Evolutionary conservation across 2,888 invertebrate genomes (phyloP), one percentile per base, ranked within the genome.

Genomic region (Microplitis deprimator): DNA sequence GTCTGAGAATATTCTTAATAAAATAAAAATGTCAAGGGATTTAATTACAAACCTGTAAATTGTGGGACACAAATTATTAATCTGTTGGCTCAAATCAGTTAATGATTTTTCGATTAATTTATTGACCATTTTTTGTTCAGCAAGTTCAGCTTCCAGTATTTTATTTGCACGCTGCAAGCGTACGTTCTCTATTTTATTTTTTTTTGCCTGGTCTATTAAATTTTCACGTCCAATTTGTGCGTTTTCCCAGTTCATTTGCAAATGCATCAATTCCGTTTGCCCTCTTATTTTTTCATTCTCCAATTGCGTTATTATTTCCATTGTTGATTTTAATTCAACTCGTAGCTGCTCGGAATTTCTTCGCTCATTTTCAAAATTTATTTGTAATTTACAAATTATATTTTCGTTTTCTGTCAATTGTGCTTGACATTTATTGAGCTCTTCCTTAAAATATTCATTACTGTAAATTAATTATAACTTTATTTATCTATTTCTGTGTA

Each of bases 271-370:
- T 39, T 87, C 83, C 17, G 82, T 80, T 73, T 83, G 83, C 60
- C 79, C 73, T 5, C 81, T 82, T 2, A 80, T 80, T 72, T 84
- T 87, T 67, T 88, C 87, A 41, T 86, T 84, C 74, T 88, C 86
- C 8, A 86, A 77, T 4, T 79, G 76, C n/a, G 80, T 82, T 7
- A 82, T 80, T 4, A 82, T 77, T 75, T 84, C 83, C 17, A 80
- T 68, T 0, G 84, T 77, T 10, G 83, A 78, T 72, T 83, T 81
- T 5, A 89, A 75, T 67, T 86, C 85, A 13, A 81, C 76, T 75
- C 81, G 80, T 17, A 87, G 68, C 75, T 88, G 84, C 13, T 73
- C 81, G n/a, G 84, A 78, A 17, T 73, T 79, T 73, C 84, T 81
- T 4, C 81, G 84, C 41, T 85, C 85, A n/a, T 84, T 83, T n/a